Evolutionary conservation across 2,888 invertebrate species (phyloP), one percentile per base, ranked within the genome.

Genomic region (Zhengitettix transpicula): DNA sequence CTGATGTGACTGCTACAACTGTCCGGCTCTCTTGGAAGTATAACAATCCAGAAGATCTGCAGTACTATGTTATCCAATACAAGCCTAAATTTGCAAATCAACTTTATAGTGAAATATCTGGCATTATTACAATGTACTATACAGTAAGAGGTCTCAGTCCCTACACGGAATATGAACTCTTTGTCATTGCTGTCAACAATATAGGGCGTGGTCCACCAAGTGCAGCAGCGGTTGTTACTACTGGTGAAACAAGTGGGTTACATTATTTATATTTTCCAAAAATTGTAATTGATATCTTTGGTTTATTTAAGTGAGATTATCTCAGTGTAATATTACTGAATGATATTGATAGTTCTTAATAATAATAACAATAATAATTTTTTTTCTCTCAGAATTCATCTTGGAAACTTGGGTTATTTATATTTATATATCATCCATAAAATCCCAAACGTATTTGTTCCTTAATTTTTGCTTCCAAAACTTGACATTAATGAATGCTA

Each of bases 111-210:
- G 94, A 95, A 75, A 92, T 94, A 70, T 89, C 89, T 62, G 93
- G 94, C 60, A 91, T 95, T 68, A 90, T 90, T 69, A 89, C 92
- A 55, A 89, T 89, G 80, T 92, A 90, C 75, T 93, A 94, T 75
- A 88, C 89, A 52, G 89, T 97, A 59, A 83, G 90, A 60, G 87
- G 85, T 66, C 79, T 96, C 62, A 90, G 91, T 64, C 94, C 97
- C 1, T 95, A 92, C 75, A 95, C 95, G 9, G 91, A 91, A 73
- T 98, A 98, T 75, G 94, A 96, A 75, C 90, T 98, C 80, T 89
- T 87, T 73, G 93, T 98, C 66, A 88, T 93, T 67, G 96, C 95
- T 40, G 92, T 92, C 58, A 98, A 96, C 78, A 87, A 86, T 73
- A 89, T 95, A 66, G 98, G 98, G 53, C 80, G 93, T 63, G 95